These are phyloP conservation scores for Microplitis manilae DNA, from an alignment of 2,888 invertebrate genomes.

Conservation along the genomic window DNA sequence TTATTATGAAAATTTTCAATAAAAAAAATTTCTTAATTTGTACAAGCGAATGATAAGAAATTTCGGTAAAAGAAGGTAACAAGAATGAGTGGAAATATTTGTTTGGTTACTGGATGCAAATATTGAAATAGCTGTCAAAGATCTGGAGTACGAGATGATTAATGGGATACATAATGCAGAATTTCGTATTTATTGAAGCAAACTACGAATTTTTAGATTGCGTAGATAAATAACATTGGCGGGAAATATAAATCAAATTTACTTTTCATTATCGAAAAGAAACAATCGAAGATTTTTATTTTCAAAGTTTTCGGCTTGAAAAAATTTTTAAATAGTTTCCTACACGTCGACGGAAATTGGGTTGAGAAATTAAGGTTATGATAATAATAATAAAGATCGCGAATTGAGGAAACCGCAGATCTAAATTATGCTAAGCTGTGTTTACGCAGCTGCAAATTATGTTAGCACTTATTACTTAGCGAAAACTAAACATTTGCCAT, in stretches of 20 bases:
- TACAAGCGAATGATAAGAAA: neutral
- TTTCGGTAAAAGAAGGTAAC: neutral
- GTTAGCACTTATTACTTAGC: conserved; percentile 59
- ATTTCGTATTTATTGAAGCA: neutral
- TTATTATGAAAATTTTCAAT: too few species aligned
- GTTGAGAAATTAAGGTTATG: neutral
- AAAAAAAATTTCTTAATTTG: too few species aligned
- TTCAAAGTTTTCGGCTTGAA: neutral
- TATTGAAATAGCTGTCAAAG: conserved; percentile 1
- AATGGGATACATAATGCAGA: neutral
- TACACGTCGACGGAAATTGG: neutral
- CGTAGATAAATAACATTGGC: neutral
- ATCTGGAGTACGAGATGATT: neutral
- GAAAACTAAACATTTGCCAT: conserved; percentile 28
- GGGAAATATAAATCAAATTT: neutral
- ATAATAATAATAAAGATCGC: conserved; percentile 16
- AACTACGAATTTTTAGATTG: neutral
- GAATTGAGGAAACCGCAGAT: conserved; percentile 52
- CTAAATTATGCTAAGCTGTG: conserved; percentile 66
- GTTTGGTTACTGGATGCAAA: neutral
- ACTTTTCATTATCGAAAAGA: neutral
- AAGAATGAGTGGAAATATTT: neutral
- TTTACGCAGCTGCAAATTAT: conserved; percentile 66
- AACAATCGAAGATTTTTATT: neutral
- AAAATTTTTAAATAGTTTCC: neutral